Conservation (phyloP, 2,113 vertebrate genomes). For the Misgurnus anguillicaudatus region DNA sequence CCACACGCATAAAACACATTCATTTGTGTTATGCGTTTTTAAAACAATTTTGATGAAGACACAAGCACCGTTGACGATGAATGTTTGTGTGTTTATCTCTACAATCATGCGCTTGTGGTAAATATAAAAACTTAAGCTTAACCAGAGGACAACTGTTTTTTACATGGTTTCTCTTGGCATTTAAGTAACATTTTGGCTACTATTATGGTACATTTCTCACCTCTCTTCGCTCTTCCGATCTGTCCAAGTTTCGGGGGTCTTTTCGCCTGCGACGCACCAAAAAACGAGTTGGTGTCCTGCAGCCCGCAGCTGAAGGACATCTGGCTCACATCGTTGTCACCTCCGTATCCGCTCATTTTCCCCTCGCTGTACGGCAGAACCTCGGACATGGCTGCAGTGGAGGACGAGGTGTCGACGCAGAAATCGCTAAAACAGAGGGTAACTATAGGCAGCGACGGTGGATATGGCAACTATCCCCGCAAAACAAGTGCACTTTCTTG, state of each 20-base stretch:
- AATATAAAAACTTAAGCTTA: neutral
- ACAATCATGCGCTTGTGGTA: neutral
- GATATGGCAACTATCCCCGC: conserved; percentile 42
- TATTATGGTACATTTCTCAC: conserved; percentile 68
- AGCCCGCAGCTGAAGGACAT: conserved; percentile 98
- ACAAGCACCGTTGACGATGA: neutral
- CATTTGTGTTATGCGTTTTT: neutral
- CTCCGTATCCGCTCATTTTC: conserved; percentile 94
- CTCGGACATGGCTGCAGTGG: conserved; percentile 86
- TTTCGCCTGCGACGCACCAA: conserved; percentile 90
- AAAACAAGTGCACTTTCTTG: conserved; percentile 49
- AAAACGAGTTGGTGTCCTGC: conserved; percentile 95
- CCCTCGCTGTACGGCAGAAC: conserved; percentile 96
- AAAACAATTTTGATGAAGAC: neutral
- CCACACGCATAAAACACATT: neutral
- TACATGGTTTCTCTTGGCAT: neutral
- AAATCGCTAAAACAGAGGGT: conserved; percentile 15
- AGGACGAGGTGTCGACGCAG: conserved; percentile 16
- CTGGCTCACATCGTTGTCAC: conserved; percentile 90
- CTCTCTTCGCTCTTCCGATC: conserved; percentile 95
- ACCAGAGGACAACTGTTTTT: neutral
- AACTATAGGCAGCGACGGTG: conserved; percentile 36
- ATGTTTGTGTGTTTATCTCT: neutral
- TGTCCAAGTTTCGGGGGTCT: conserved; percentile 97
- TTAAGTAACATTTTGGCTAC: neutral